These are phyloP conservation scores for Pegea sp. DNA, from an alignment of 23 tunicate species.

Conservation along the genomic window DNA sequence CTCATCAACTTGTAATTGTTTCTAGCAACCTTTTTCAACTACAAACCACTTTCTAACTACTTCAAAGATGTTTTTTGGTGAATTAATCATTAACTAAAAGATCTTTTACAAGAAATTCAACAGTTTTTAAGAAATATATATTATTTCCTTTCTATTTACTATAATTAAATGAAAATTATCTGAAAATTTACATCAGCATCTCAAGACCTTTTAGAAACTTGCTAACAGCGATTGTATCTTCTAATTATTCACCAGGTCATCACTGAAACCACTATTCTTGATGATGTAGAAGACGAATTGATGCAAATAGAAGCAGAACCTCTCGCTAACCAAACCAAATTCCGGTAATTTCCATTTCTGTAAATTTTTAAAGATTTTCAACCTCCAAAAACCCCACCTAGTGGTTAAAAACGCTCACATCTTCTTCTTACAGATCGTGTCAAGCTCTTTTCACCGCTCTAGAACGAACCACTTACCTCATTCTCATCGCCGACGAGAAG, in stretches of 20 bases:
- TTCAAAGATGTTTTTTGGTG: too few species aligned
- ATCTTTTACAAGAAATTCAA: conserved; percentile 7
- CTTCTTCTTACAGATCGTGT: conserved; percentile 7
- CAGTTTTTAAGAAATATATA: too few species aligned
- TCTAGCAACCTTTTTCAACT: too few species aligned
- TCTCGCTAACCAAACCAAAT: conserved; percentile 8
- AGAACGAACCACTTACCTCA: conserved; percentile 10
- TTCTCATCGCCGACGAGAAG: conserved; percentile 7
- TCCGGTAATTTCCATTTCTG: conserved; percentile 8
- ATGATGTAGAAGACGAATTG: conserved; percentile 46
- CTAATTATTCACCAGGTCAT: too few species aligned
- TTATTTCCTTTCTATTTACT: not conserved
- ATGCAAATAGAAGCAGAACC: conserved; percentile 28
- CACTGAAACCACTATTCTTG: conserved; percentile 13
- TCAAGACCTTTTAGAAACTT: too few species aligned
- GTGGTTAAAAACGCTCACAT: too few species aligned
- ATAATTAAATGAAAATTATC: not conserved
- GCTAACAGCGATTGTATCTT: too few species aligned
- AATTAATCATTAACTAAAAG: conserved; percentile 3
- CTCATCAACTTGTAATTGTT: too few species aligned
- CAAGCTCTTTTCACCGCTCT: conserved; percentile 34
- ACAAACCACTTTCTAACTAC: too few species aligned
- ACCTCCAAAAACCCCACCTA: too few species aligned
- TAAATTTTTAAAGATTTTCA: not conserved
- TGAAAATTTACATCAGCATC: too few species aligned